Percentiles rank a stretch among this genome's conserved stretches.
Evolutionary conservation across 2,888 invertebrate genomes (phyloP).

Genomic region (Platypus cylindrus): DNA sequence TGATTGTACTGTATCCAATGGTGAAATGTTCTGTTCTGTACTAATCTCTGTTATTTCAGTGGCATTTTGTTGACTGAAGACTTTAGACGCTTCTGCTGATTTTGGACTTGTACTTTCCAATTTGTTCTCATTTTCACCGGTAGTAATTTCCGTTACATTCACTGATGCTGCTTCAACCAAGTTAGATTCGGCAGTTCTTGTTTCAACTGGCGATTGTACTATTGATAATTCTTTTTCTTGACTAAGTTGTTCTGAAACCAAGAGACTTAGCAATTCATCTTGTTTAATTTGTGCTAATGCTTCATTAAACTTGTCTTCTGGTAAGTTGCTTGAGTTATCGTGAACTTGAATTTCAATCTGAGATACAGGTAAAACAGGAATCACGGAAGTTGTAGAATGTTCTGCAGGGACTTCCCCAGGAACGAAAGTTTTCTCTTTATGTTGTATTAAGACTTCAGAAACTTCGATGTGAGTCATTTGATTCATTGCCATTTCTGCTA

Average conservation of each 20-base stretch:
- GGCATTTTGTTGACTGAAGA: constrained; percentile 27
- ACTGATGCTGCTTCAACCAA: constrained; percentile 34
- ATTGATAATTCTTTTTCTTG: constrained; percentile 36
- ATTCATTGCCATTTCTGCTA: constrained; percentile 32
- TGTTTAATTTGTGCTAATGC: constrained; percentile 22
- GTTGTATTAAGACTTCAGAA: constrained; percentile 22
- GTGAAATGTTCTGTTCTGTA: constrained; percentile 20
- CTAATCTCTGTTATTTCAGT: constrained; percentile 22
- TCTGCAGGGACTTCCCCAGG: constrained; percentile 13
- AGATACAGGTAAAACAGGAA: constrained; percentile 21
- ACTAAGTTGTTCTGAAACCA: constrained; percentile 36
- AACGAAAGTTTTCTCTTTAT: constrained; percentile 23
- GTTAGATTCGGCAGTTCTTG: constrained; percentile 34
- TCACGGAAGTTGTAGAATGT: constrained; percentile 19
- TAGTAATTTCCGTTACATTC: constrained; percentile 31
- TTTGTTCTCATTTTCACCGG: constrained; percentile 27
- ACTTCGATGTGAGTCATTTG: constrained; percentile 35
- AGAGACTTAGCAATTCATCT: constrained; percentile 36
- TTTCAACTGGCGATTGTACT: constrained; percentile 24
- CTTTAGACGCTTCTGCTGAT: constrained; percentile 20
- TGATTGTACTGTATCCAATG: constrained; percentile 18
- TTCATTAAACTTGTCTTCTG: constrained; percentile 22
- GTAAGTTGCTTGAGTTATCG: constrained; percentile 35
- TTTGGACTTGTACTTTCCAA: constrained; percentile 22
- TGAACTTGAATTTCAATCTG: constrained; percentile 30